Evolutionary conservation across 2,888 invertebrate genomes (phyloP).

Genomic region (Spilarctia lutea): DNA sequence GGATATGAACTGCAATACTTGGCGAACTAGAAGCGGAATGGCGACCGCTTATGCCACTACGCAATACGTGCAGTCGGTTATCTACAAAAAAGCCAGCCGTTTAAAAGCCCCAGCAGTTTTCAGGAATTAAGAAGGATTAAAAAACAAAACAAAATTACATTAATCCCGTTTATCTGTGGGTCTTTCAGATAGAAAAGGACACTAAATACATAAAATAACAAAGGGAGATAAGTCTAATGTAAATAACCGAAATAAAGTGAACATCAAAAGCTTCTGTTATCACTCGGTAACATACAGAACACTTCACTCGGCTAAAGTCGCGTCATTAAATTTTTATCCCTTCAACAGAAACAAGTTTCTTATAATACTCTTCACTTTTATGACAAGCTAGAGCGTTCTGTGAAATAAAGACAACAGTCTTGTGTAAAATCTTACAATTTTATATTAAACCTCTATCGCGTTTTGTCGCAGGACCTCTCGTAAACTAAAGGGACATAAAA

Average conservation of each 20-base stretch:
- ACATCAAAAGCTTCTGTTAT: conserved; percentile 5
- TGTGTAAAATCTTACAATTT: conserved; percentile 45
- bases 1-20: too few species aligned
- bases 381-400: conserved; percentile 42
- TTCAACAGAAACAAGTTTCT: conserved; percentile 33
- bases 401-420: conserved; percentile 35
- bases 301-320: not conserved
- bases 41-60: too few species aligned
- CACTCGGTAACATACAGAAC: conserved; percentile 1
- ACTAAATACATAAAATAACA: not conserved
- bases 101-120: not conserved
- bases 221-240: not conserved
- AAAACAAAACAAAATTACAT: not conserved
- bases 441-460: conserved; percentile 58
- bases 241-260: not conserved
- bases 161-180: not conserved
- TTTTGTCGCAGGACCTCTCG: conserved; percentile 54
- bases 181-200: not conserved
- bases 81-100: too few species aligned
- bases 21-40: too few species aligned
- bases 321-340: conserved; percentile 23
- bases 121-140: not conserved
- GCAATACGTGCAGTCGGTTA: too few species aligned
- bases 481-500: conserved; percentile 59
- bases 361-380: conserved; percentile 48